Conservation (phyloP, 2,113 vertebrate species). For the Siphamia tubifer region DNA sequence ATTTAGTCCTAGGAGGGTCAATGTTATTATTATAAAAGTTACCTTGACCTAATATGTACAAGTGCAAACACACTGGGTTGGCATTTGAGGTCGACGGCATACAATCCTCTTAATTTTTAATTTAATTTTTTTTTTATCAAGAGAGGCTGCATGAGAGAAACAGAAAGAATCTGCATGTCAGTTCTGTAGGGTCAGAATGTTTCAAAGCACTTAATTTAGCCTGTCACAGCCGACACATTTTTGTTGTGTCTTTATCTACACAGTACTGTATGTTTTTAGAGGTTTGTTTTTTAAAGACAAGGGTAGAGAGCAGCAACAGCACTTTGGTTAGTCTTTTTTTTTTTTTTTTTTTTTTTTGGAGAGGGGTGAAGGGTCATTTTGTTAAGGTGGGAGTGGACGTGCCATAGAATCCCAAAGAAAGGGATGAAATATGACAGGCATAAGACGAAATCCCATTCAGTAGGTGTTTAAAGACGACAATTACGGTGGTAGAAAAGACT, state of each 20-base stretch:
- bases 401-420: conserved; percentile 83
- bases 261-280: conserved; percentile 92
- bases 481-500: not conserved
- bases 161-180: conserved; percentile 37
- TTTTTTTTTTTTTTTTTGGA: no score
- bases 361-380: conserved; percentile 47
- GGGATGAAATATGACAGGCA: conserved; percentile 85
- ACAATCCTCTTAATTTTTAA: conserved; percentile 27
- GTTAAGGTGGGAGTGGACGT: conserved; percentile 69
- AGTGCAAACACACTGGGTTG: conserved; percentile 60
- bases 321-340: conserved; percentile 88
- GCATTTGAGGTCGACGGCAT: conserved; percentile 25
- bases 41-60: conserved; percentile 45
- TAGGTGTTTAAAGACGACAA: not conserved
- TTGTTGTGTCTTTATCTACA: conserved; percentile 81
- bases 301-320: conserved; percentile 79
- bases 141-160: conserved; percentile 36
- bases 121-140: conserved; percentile 37
- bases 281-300: conserved; percentile 48
- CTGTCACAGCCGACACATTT: conserved; percentile 75
- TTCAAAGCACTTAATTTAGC: conserved; percentile 87
- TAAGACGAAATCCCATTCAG: conserved; percentile 68
- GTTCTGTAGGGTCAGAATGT: conserved; percentile 75
- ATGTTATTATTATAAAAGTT: conserved; percentile 52
- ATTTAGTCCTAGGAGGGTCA: conserved; percentile 56